Evolutionary conservation across 2,888 invertebrate species (phyloP), one percentile per base, ranked within the genome.

Genomic region (Spisula subtruncata): DNA sequence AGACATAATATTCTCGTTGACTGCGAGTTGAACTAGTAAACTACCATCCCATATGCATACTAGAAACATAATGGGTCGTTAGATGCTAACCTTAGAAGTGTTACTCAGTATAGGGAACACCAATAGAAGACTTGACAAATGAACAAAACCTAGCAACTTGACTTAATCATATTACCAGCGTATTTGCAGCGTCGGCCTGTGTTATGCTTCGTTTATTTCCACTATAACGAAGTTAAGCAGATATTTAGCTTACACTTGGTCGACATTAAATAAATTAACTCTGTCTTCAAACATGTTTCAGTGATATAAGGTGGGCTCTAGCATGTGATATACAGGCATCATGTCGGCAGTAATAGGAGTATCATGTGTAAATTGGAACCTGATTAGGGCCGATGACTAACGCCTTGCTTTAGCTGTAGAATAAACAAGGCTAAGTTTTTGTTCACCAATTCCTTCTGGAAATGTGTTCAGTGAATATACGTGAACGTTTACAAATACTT

Each of bases 61-160:
- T n/a, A 12, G n/a, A 60, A 66, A 66, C n/a, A 0, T 66, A 66
- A 51, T 51, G 51, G 14, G 51, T 66, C 60, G 51, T 25, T 25
- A n/a, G 60, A 66, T 66, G 25, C n/a, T 66, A 66, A 66, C 60
- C 60, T 66, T 25, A 25, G 60, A 66, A 10, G 60, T 25, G 32
- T 75, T 16, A 35, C 35, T 35, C 32, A 35, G 35, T 75, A 75
- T 75, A 75, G 75, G 48, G 75, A 48, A 41, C 71, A 84, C 84
- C 51, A 32, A 51, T 60, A 54, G 79, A 80, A 75, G 20, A 85
- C 51, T 85, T 85, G 85, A 85, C 80, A 80, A 80, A 85, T 85
- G 85, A 85, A 85, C 85, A 51, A 51, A 51, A 35, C 60, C 25
- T 20, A 56, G 85, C 14, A 56, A 80, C n/a, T 80, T 85, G 85